Evolutionary conservation across 2,888 invertebrate species (phyloP), one percentile per base, ranked within the genome.

Genomic region (Hartigia nigra): DNA sequence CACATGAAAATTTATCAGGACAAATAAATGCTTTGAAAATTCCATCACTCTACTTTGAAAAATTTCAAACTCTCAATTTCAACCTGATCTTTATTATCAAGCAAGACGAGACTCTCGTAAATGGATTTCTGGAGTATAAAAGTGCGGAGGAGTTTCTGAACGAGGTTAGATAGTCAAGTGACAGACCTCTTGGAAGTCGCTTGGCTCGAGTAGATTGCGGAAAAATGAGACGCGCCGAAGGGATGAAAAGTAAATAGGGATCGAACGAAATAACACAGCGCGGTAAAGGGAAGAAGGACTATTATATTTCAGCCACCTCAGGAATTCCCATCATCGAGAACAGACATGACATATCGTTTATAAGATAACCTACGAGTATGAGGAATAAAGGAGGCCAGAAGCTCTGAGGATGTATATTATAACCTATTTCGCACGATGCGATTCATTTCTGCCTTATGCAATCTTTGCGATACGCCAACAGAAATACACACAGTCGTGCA

Each of bases 291-390:
- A n/a, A 31, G 74, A 31, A n/a, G 34, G 36, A 36, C 75, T 36
- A 35, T 36, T 76, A 23, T 70, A 87, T 88, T 87, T 85, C 86
- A 87, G 85, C 86, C 85, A 86, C 85, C 84, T 79, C 80, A 79
- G 85, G 86, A 85, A 88, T 89, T 88, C 87, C 86, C 86, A 89
- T 89, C 88, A 88, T 88, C 87, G 87, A 87, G 85, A 87, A 85
- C 86, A 86, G 86, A 87, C 85, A 87, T 87, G 86, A 88, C 86
- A 86, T 86, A 88, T 86, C 87, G 86, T 86, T 86, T 84, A 79
- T 81, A 84, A 86, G 86, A 86, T 86, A 83, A 84, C 78, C 79
- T 80, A 75, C 80, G 80, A 81, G 81, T 55, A 55, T 55, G 55
- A 55, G 55, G 23, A 55, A 23, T 23, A 4, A 1, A 9, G 5